Evolutionary conservation across 1,140 invertebrate species (phyloP).

Genomic region (Drosophila nigromelanica): DNA sequence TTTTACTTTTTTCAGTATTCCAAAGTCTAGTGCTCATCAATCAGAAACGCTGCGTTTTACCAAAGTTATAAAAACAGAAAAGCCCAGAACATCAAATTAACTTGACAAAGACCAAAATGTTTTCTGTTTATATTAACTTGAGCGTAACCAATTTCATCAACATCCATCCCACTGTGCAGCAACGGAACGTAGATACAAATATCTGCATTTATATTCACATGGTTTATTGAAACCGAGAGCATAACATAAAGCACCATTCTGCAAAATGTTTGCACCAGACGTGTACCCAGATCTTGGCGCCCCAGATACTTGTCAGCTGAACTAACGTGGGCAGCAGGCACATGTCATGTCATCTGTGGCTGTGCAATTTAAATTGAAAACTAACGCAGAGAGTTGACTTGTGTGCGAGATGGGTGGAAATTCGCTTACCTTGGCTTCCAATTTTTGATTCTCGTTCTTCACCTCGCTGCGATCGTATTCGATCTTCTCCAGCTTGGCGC

Average conservation of each 20-base stretch:
- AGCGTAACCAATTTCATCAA: background rate
- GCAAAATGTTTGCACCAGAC: slow-evolving; percentile 10
- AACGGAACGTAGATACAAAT: background rate
- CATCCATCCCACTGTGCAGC: slow-evolving; percentile 12
- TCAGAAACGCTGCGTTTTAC: too few species aligned
- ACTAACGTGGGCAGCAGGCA: slow-evolving; percentile 37
- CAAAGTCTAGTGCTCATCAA: too few species aligned
- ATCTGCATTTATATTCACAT: slow-evolving; percentile 13
- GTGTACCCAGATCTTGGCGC: slow-evolving; percentile 37
- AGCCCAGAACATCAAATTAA: too few species aligned
- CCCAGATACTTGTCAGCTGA: slow-evolving; percentile 55
- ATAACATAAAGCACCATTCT: slow-evolving; percentile 25
- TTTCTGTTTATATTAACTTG: too few species aligned
- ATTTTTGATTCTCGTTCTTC: slow-evolving; percentile 94
- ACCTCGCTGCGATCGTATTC: slow-evolving; percentile 93
- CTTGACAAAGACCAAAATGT: too few species aligned
- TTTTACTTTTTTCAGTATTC: background rate
- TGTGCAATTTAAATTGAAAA: slow-evolving; percentile 51
- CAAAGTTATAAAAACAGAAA: too few species aligned
- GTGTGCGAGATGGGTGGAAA: slow-evolving; percentile 4
- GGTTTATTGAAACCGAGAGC: slow-evolving; percentile 12
- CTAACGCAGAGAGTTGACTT: slow-evolving; percentile 1
- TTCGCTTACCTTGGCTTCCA: slow-evolving; percentile 93
- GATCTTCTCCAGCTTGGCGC: slow-evolving; percentile 92
- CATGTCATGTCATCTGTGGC: slow-evolving; percentile 32